phyloP scores from a whole-genome alignment of 2,113 vertebrate species.

The Ctenodactylus gundi region DNA sequence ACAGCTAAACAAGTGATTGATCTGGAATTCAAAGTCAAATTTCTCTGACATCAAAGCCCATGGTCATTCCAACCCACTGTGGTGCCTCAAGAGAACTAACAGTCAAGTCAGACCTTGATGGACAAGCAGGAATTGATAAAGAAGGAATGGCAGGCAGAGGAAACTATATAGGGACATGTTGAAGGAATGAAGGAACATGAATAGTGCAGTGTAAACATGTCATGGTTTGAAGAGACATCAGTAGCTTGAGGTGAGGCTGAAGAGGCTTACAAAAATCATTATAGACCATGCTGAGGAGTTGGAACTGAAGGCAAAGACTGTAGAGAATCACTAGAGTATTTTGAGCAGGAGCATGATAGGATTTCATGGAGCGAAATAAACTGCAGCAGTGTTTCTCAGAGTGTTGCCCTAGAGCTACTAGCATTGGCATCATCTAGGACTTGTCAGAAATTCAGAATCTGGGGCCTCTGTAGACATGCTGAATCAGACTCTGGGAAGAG shows the following conservation, averaged over 20 bases:
- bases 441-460: not conserved
- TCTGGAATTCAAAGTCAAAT: slow-evolving; percentile 18
- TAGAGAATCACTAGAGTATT: not conserved
- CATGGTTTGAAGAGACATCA: not conserved
- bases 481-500: not conserved
- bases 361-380: not conserved
- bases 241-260: not conserved
- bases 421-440: not conserved
- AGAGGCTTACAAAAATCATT: not conserved
- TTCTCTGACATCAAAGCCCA: not conserved
- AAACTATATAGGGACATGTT: not conserved
- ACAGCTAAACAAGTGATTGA: not conserved
- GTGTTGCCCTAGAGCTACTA: not conserved
- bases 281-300: not conserved
- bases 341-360: not conserved
- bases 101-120: not conserved
- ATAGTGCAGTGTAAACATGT: rapidly evolving
- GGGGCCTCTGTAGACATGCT: not conserved
- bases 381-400: not conserved
- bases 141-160: not conserved
- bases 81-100: not conserved
- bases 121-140: not conserved
- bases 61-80: not conserved
- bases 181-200: not conserved
- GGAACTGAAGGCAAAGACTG: not conserved